phyloP scores from a whole-genome alignment of 2,888 invertebrate genomes.

The Eumerus sabulonum region DNA sequence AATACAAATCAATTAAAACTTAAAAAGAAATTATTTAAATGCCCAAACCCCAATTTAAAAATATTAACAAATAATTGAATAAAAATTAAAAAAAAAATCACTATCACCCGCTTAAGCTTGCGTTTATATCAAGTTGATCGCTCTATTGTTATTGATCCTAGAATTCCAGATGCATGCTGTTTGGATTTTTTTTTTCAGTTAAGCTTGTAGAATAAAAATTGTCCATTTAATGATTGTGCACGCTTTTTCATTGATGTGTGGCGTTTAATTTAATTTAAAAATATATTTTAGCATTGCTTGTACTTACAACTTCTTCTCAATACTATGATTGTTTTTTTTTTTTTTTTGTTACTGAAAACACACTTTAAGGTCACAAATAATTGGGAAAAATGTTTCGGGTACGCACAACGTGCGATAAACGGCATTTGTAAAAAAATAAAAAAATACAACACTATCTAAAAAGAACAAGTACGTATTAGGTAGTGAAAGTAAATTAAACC shows the following conservation, averaged over 20 bases:
- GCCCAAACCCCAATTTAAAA: conserved; percentile 25
- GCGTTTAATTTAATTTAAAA: neutral
- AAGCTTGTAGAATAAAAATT: too few relatives aligned
- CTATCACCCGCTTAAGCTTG: conserved; percentile 66
- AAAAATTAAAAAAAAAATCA: conserved; percentile 53
- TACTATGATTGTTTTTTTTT: conserved; percentile 8
- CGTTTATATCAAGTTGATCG: conserved; percentile 13
- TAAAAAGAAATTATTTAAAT: conserved; percentile 25
- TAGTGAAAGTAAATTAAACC: conserved; percentile 43
- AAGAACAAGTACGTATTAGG: conserved; percentile 40
- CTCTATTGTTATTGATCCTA: conserved; percentile 9
- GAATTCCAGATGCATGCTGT: conserved; percentile 33
- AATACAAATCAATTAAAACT: conserved; percentile 47
- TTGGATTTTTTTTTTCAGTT: conserved; percentile 25
- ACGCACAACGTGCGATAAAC: conserved; percentile 65
- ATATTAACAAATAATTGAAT: conserved; percentile 7
- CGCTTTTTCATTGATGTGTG: conserved; percentile 35
- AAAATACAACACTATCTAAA: conserved; percentile 54
- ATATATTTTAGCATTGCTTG: conserved; percentile 48
- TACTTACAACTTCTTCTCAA: conserved; percentile 24
- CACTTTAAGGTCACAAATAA: conserved; percentile 79
- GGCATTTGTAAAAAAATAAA: conserved; percentile 55
- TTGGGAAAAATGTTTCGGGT: conserved; percentile 78
- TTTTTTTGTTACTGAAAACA: conserved; percentile 73
- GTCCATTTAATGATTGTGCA: too few relatives aligned